phyloP scores from a whole-genome alignment of 1,140 invertebrate species.

The Tetramorium alpestre region DNA sequence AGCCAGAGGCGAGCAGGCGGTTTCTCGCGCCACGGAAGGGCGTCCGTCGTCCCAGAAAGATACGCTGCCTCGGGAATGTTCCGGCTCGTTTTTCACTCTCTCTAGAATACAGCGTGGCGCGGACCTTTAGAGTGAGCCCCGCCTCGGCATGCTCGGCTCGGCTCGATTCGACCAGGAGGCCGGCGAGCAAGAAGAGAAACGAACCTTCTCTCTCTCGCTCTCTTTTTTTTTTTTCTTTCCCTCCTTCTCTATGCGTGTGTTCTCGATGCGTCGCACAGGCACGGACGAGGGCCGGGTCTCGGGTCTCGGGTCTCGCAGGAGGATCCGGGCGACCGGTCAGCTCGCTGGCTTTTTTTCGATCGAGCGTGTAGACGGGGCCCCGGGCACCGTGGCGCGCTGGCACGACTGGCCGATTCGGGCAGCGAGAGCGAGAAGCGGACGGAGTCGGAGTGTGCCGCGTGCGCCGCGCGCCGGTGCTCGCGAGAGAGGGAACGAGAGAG shows the following conservation, averaged over 20 bases:
- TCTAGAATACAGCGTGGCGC: slow-evolving; percentile 46
- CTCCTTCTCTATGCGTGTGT: not conserved
- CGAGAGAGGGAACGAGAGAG: slow-evolving; percentile 22
- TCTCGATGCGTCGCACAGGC: slow-evolving; percentile 65
- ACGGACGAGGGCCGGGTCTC: slow-evolving; percentile 77
- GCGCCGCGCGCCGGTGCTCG: slow-evolving; percentile 65
- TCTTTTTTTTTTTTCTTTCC: not conserved
- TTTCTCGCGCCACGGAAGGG: slow-evolving; percentile 7
- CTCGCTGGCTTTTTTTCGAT: not conserved
- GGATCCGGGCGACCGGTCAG: slow-evolving; percentile 55
- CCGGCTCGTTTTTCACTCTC: slow-evolving; percentile 39
- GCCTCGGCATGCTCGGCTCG: slow-evolving; percentile 68
- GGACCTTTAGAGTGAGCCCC: slow-evolving; percentile 64
- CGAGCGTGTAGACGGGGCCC: slow-evolving; percentile 35
- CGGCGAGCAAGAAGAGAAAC: slow-evolving; percentile 65
- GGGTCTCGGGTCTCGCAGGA: slow-evolving; percentile 72
- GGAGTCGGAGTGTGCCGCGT: slow-evolving; percentile 63
- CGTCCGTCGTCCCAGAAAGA: slow-evolving; percentile 37
- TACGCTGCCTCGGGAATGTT: slow-evolving; percentile 11
- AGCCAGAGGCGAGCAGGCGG: not conserved
- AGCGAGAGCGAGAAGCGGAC: slow-evolving; percentile 60
- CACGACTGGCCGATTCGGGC: slow-evolving; percentile 76
- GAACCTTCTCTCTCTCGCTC: slow-evolving; percentile 58
- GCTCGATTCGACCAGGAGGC: slow-evolving; percentile 42
- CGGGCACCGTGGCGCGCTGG: slow-evolving; percentile 71